Evolutionary conservation across 2,888 invertebrate genomes (phyloP).

Genomic region (Chouioia cunea): DNA sequence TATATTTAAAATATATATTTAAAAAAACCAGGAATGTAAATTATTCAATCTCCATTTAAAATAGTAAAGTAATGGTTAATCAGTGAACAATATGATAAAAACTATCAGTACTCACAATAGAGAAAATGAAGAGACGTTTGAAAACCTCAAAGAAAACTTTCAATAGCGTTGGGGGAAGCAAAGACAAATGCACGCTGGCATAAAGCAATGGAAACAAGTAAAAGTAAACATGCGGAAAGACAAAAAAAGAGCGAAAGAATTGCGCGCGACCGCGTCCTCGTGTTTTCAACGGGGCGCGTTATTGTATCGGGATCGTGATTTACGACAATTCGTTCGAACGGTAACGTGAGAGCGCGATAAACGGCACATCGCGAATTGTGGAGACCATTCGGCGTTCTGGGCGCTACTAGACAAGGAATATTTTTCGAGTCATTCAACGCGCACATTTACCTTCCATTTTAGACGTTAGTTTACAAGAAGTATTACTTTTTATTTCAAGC

Average conservation of each 20-base stretch:
- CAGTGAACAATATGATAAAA: too few relatives aligned
- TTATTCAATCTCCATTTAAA: too few relatives aligned
- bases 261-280: slow-evolving; percentile 17
- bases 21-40: too few relatives aligned
- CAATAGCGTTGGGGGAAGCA: background rate
- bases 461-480: too few relatives aligned
- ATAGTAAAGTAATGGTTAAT: too few relatives aligned
- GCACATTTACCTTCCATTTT: background rate
- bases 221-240: slow-evolving; percentile 1
- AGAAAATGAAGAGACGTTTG: background rate
- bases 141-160: background rate
- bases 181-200: slow-evolving; percentile 22
- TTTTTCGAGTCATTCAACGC: slow-evolving; percentile 34
- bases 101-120: too few relatives aligned
- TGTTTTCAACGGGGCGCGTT: slow-evolving; percentile 25
- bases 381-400: slow-evolving; percentile 8
- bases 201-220: slow-evolving; percentile 1
- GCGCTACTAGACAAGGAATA: slow-evolving; percentile 17
- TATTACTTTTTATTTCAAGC: too few relatives aligned
- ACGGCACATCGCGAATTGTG: slow-evolving; percentile 26
- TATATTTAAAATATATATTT: too few relatives aligned
- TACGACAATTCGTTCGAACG: slow-evolving; percentile 30
- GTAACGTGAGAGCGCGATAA: slow-evolving; percentile 1
- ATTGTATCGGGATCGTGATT: slow-evolving; percentile 37
- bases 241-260: slow-evolving; percentile 5